Evolutionary conservation across 2,888 invertebrate species (phyloP), one percentile per base, ranked within the genome.

Genomic region (Scaptomyza caliginosa): DNA sequence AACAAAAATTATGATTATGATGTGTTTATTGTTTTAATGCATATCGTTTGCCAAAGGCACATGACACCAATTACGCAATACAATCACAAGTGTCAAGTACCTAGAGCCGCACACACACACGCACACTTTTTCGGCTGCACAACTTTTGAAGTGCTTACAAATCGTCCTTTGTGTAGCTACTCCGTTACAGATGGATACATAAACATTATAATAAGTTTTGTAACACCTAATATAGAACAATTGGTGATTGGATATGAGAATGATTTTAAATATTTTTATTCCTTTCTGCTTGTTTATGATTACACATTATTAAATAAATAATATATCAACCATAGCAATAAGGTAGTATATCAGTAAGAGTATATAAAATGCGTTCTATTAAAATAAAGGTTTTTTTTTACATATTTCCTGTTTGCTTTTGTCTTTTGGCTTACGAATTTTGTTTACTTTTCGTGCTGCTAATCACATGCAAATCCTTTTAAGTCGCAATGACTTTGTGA

Each of bases 381-480:
- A 8, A 4, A 24, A 6, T 6, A 26, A 17, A 3, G 7, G 3
- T n/a, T 19, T 43, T 55, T 48, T 39, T n/a, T n/a, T n/a, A n/a
- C n/a, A n/a, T n/a, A 52, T 48, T 70, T 48, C 54, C 39, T 43
- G 60, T 50, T 49, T 50, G 51, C 51, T 80, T 71, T 77, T 74
- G 74, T 74, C 72, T 86, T 84, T 77, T 65, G 64, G 74, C 67
- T 45, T 58, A 67, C 54, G 69, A 83, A 57, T 84, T 84, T 82
- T 82, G 81, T 86, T 82, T 84, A 82, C 87, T 84, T 77, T 81
- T 77, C 55, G 77, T 65, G 65, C 72, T 77, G 87, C 83, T 84
- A 84, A 84, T 84, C 83, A 84, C 86, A 84, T 84, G 83, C 83
- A 84, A 84, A 84, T 84, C 83, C 88, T 79, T 84, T 84, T 87